Evolutionary conservation across 2,797 vertebrate species (phyloP), one percentile per base, ranked within the genome.

Genomic region (Molossus molossus): DNA sequence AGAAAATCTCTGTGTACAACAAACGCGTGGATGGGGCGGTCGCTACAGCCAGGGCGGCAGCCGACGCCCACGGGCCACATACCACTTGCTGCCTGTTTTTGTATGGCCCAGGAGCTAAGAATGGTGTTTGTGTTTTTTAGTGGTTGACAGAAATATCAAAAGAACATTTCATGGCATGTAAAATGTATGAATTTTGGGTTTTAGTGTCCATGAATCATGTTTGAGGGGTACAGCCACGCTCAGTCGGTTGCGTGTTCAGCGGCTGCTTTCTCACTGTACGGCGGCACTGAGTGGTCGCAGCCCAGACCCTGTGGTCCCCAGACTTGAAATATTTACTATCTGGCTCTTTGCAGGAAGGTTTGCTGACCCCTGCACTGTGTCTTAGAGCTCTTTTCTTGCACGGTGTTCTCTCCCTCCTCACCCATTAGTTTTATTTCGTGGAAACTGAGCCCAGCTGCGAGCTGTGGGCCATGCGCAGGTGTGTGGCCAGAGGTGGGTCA

Each of bases 71-170:
- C 2, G 0, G 27, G 27, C 86, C 65, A 12, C 4, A n/a, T 23
- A 50, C 72, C 33, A 60, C 80, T 45, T 0, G 1, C 13, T 80
- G 45, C 58, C 72, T 81, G 25, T 88, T 65, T 83, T 65, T 75
- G 11, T 72, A 12, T 76, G 33, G 50, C 29, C 45, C 11, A 11
- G 20, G 72, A 73, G 40, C 80, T 81, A 91, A 95, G 53, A 92
- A 73, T 79, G 55, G 40, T 67, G 72, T 95, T 88, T 60, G 33
- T 3, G 3, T 87, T 75, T 90, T 94, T 79, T 27, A 70, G 89
- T 25, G 53, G 9, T 37, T 86, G 64, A 37, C 64, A 55, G 62
- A 58, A 48, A 94, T 45, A 75, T 62, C 45, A 77, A 64, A 86
- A 64, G 33, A 93, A 0, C 69, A 77, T 72, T 55, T 90, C 17